These are phyloP conservation scores for Agonopterix subpropinquella DNA, from an alignment of 2,888 invertebrate genomes.

Conservation along the genomic window DNA sequence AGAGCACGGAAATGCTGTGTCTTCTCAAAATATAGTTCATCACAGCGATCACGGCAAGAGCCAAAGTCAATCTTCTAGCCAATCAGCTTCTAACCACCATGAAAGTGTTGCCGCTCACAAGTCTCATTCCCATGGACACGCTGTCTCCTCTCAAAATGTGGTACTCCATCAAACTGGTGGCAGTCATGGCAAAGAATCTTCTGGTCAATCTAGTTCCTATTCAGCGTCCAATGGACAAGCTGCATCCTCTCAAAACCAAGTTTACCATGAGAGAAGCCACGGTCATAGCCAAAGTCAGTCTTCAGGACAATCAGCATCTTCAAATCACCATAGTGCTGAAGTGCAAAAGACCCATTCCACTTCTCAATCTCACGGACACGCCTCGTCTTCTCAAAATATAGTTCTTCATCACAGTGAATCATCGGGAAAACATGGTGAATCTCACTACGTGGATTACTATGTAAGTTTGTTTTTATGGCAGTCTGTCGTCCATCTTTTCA, in stretches of 20 bases:
- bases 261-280: not conserved
- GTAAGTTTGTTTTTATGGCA: slow-evolving; percentile 23
- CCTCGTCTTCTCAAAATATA: slow-evolving; percentile 23
- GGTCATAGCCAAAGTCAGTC: not conserved
- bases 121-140: slow-evolving; percentile 4
- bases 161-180: not conserved
- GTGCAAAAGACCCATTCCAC: not conserved
- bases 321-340: not conserved
- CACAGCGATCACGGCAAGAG: not conserved
- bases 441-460: slow-evolving; percentile 25
- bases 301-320: not conserved
- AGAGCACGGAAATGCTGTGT: slow-evolving; percentile 8
- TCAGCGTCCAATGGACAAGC: not conserved
- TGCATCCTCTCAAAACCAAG: not conserved
- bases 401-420: not conserved
- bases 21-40: slow-evolving; percentile 23
- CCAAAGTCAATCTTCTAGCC: no score
- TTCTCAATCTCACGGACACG: slow-evolving; percentile 1
- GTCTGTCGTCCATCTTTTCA: no score
- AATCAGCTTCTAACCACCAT: no score
- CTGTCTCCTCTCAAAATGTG: not conserved
- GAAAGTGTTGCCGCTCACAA: slow-evolving; percentile 12
- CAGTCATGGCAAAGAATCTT: not conserved
- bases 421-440: not conserved
- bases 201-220: not conserved